Evolutionary conservation across 2,113 vertebrate genomes (phyloP), one percentile per base, ranked within the genome.

Genomic region (Prunella himalayana): DNA sequence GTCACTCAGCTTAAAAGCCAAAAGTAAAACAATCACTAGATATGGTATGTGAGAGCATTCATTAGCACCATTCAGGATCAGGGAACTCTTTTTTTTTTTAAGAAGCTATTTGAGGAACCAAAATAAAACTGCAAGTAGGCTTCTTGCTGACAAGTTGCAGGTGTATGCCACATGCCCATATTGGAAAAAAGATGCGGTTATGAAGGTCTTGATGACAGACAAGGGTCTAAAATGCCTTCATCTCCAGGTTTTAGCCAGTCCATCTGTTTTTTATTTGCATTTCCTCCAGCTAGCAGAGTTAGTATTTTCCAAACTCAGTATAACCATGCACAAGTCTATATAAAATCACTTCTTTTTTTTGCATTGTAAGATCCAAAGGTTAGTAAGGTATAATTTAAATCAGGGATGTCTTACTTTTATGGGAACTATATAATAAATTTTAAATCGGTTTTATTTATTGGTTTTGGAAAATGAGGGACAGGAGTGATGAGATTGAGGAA

Each of bases 141-240:
- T 35, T 75, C 49, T 63, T 95, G 91, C 93, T 96, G 94, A 49
- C 35, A 91, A 94, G 76, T 56, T 90, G 56, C 97, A 97, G 97
- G 97, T 97, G 96, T 95, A 94, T 60, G 78, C 96, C 97, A 97
- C 96, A 88, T 97, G 97, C 92, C 78, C 63, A 9, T 78, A n/a
- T 11, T 85, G 83, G 70, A 82, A 92, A 95, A 95, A 95, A 83
- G 70, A 88, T 85, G 61, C 7, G 0, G 71, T 90, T 82, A 33
- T 86, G 88, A 85, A 59, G 73, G 68, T 59, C 76, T 75, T 94
- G 97, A 72, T 97, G 96, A 97, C 95, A 97, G 97, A 95, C 92
- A 94, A 86, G 90, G 96, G 75, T 93, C 90, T 91, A 90, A 88
- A 82, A 88, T 93, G 82, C 86, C 33, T 94, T 96, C 82, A 95